Conservation (phyloP, 1,140 invertebrate genomes). For the Wasmannia auropunctata region DNA sequence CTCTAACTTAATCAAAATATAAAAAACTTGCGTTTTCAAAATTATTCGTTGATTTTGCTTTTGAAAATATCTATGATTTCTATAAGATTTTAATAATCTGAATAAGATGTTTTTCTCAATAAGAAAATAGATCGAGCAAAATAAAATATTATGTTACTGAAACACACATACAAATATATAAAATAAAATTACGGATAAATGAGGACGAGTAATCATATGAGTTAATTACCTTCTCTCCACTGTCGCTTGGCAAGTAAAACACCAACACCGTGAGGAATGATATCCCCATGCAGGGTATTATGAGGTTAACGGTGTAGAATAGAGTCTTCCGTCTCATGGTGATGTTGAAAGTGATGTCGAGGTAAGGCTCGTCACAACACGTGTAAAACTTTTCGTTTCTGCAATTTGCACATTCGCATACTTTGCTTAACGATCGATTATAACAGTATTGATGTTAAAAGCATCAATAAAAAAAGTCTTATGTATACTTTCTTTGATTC, state of each 20-base stretch:
- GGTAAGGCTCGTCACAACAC: slow-evolving; percentile 97
- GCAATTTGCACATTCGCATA: slow-evolving; percentile 70
- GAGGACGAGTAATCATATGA: not conserved
- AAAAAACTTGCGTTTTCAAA: not conserved
- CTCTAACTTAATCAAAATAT: not conserved
- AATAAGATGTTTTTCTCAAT: not conserved
- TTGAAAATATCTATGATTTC: not conserved
- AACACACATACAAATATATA: not conserved
- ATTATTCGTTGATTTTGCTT: not conserved
- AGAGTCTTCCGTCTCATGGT: slow-evolving; percentile 98
- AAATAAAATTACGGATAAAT: not conserved
- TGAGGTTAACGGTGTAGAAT: slow-evolving; percentile 99
- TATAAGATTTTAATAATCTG: not conserved
- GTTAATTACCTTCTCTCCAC: slow-evolving; percentile 97
- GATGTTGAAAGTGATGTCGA: slow-evolving; percentile 99
- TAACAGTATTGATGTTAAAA: not conserved
- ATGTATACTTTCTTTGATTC: not conserved
- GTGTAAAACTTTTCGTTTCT: slow-evolving; percentile 98
- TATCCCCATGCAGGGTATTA: slow-evolving; percentile 98
- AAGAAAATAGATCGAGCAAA: not conserved
- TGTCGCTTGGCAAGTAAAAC: slow-evolving; percentile 99
- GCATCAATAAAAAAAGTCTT: too few species aligned
- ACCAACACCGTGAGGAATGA: slow-evolving; percentile 99
- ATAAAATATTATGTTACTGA: not conserved
- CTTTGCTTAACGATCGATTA: not conserved